A percentile compares a stretch with the other conserved stretches of the same genome.
phyloP scores from a whole-genome alignment of 2,113 vertebrate genomes.

The Plecotus auritus region DNA sequence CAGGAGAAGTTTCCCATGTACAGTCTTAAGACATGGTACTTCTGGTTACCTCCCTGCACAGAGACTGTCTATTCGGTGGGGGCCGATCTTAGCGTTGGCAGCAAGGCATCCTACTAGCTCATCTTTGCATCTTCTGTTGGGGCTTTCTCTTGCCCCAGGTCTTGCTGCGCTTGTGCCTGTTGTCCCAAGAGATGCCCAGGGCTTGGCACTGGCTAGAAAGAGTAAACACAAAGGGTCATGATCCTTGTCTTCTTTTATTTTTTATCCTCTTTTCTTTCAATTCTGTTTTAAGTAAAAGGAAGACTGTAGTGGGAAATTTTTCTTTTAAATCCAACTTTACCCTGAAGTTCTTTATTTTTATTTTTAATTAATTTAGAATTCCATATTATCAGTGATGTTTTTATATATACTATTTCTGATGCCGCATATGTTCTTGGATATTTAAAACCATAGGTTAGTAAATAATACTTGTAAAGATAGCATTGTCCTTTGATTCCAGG shows the following conservation, averaged over 20 bases:
- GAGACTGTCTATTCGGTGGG: background rate
- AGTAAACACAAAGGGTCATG: background rate
- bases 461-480: background rate
- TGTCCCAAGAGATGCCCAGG: background rate
- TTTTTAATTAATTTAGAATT: constrained; percentile 3
- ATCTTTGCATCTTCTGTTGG: background rate
- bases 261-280: background rate
- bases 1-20: background rate
- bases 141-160: background rate
- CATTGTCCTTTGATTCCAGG: background rate
- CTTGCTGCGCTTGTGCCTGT: background rate
- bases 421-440: background rate
- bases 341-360: background rate
- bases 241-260: background rate
- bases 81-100: background rate
- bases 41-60: background rate
- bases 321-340: background rate
- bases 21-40: background rate
- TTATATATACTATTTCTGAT: background rate
- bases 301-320: background rate
- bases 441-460: background rate
- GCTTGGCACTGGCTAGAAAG: background rate
- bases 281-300: background rate
- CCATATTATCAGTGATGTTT: background rate
- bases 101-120: background rate